Conservation (phyloP, 2,797 vertebrate species). For the Ibycter americanus region DNA sequence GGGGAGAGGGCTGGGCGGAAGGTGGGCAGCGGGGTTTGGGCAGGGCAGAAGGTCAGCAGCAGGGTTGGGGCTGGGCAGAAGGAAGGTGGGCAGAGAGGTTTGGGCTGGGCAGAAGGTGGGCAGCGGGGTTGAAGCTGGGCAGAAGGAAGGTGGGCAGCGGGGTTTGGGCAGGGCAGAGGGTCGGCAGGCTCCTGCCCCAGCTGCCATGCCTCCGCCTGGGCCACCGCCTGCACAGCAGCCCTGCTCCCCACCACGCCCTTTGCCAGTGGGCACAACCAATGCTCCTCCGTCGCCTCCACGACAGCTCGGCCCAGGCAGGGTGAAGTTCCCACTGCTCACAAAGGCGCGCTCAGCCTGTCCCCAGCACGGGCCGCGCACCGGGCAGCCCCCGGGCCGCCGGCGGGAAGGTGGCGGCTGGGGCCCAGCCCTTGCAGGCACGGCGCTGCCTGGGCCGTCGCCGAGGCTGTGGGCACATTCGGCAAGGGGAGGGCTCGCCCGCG, state of each 20-base stretch:
- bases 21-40: neutral
- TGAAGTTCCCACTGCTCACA: rapidly evolving
- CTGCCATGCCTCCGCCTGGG: neutral
- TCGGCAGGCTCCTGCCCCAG: neutral
- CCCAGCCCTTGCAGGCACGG: rapidly evolving
- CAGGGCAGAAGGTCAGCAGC: too few species aligned
- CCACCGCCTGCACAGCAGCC: neutral
- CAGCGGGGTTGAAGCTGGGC: too few species aligned
- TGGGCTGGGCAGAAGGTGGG: neutral
- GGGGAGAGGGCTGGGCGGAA: neutral
- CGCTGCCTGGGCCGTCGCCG: rapidly evolving
- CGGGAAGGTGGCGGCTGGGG: too few species aligned
- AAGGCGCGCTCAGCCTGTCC: neutral
- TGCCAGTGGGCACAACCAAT: rapidly evolving
- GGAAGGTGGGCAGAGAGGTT: too few species aligned
- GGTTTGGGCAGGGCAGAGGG: too few species aligned
- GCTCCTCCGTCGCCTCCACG: rapidly evolving
- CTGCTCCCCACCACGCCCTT: neutral
- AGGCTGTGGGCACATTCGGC: rapidly evolving
- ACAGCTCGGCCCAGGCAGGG: neutral
- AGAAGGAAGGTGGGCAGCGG: too few species aligned
- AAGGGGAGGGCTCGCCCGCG: rapidly evolving
- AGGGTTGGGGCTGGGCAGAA: neutral
- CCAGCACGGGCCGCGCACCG: neutral
- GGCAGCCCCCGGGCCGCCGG: too few species aligned